A percentile compares a stretch with the other conserved stretches of the same genome.
These are phyloP conservation scores for Blastobasis lacticolella DNA, from an alignment of 2,888 invertebrate species.

Conservation along the genomic window DNA sequence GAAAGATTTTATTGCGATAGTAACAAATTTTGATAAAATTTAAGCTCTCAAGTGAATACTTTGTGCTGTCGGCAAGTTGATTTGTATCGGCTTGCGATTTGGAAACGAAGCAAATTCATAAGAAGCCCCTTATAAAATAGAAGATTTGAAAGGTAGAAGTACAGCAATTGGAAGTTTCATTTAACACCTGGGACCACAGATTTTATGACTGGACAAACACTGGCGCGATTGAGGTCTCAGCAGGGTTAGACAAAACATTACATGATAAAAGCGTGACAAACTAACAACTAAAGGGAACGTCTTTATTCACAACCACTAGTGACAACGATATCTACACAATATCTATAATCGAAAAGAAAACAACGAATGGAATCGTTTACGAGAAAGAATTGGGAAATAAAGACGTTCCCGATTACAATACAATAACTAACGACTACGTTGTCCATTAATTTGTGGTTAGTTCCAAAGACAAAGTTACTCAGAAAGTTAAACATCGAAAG, in stretches of 20 bases:
- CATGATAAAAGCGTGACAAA: constrained; percentile 61
- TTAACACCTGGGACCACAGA: constrained; percentile 64
- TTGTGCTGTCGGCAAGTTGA: constrained; percentile 11
- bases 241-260: constrained; percentile 67
- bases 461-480: neutral
- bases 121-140: constrained; percentile 42
- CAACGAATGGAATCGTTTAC: constrained; percentile 2
- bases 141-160: constrained; percentile 45
- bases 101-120: constrained; percentile 42
- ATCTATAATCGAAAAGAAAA: constrained; percentile 1
- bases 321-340: neutral
- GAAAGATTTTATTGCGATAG: constrained; percentile 10
- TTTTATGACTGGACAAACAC: constrained; percentile 21
- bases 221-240: constrained; percentile 33
- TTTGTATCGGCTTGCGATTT: constrained; percentile 15
- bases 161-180: constrained; percentile 66
- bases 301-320: constrained; percentile 29
- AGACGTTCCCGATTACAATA: constrained; percentile 45
- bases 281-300: constrained; percentile 35
- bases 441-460: constrained; percentile 53
- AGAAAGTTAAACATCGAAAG: no score
- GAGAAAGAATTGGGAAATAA: constrained; percentile 27
- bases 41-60: constrained; percentile 17
- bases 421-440: constrained; percentile 46
- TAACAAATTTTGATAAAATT: constrained; percentile 4